Evolutionary conservation across 2,797 vertebrate species (phyloP).

Genomic region (Clamator glandarius): DNA sequence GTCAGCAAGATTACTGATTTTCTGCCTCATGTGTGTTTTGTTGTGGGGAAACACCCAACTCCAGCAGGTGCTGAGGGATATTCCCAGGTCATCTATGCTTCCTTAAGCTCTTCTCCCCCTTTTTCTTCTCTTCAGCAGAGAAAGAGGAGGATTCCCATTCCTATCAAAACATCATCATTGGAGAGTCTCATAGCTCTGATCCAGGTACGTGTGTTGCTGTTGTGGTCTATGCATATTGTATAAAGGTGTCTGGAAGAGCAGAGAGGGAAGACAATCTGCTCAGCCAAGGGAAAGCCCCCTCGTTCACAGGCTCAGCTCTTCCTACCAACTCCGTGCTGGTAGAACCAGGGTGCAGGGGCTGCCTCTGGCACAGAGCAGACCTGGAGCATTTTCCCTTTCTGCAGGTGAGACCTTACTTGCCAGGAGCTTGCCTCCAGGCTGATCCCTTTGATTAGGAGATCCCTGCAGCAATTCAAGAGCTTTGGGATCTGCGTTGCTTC

Average conservation of each 20-base stretch:
- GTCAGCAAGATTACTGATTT: rapidly evolving
- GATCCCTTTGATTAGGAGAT: background rate
- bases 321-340: rapidly evolving
- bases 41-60: background rate
- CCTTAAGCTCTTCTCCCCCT: background rate
- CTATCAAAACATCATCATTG: slow-evolving; percentile 72
- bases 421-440: background rate
- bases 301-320: background rate
- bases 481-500: background rate
- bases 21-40: background rate
- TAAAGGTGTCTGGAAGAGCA: background rate
- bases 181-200: rapidly evolving
- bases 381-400: background rate
- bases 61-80: background rate
- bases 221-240: rapidly evolving
- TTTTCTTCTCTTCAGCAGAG: slow-evolving; percentile 1
- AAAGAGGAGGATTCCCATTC: slow-evolving; percentile 62
- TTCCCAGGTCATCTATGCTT: background rate
- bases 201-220: background rate
- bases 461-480: background rate
- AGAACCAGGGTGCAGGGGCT: rapidly evolving
- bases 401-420: background rate
- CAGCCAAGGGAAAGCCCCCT: background rate
- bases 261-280: rapidly evolving
- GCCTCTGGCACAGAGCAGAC: background rate